Percentiles rank a stretch among this genome's conserved stretches.
phyloP scores from a whole-genome alignment of 2,888 invertebrate species.

The Drosophila rubida region DNA sequence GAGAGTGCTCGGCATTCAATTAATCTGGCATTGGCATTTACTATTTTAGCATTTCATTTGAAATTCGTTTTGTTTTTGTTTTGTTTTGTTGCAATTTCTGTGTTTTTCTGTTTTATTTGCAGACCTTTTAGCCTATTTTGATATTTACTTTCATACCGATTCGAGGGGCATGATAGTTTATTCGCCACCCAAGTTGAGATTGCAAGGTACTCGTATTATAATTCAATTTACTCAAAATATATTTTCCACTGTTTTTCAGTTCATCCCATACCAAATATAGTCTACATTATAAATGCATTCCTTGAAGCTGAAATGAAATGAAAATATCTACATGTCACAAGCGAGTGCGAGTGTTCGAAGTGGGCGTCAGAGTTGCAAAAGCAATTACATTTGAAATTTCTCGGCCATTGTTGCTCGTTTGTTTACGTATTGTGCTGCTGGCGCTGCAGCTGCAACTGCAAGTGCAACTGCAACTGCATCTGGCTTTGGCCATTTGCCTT shows the following conservation, averaged over 20 bases:
- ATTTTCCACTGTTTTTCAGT: conserved; percentile 38
- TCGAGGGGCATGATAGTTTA: conserved; percentile 88
- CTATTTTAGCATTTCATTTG: conserved; percentile 11
- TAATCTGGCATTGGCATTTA: conserved; percentile 32
- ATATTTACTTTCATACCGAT: conserved; percentile 91
- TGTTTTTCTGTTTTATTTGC: conserved; percentile 85
- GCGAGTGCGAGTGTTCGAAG: conserved; percentile 11
- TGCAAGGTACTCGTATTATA: conserved; percentile 87
- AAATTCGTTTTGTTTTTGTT: conserved; percentile 36
- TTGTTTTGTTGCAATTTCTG: conserved; percentile 49
- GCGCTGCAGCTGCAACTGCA: conserved; percentile 7
- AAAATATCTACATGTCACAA: not conserved
- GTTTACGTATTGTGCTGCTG: conserved; percentile 34
- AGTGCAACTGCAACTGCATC: not conserved
- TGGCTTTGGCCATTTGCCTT: conserved; percentile 15
- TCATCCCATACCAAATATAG: not conserved
- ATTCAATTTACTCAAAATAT: conserved; percentile 45
- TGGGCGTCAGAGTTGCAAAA: conserved; percentile 27
- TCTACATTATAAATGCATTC: not conserved
- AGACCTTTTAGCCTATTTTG: conserved; percentile 91
- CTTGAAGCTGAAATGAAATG: not conserved
- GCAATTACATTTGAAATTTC: conserved; percentile 70
- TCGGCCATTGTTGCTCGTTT: conserved; percentile 40
- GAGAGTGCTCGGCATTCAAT: conserved; percentile 26
- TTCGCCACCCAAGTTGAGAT: conserved; percentile 89